Base-by-base conservation (phyloP, 1,140 invertebrate genomes). In the Drosophila mauritiana region DNA sequence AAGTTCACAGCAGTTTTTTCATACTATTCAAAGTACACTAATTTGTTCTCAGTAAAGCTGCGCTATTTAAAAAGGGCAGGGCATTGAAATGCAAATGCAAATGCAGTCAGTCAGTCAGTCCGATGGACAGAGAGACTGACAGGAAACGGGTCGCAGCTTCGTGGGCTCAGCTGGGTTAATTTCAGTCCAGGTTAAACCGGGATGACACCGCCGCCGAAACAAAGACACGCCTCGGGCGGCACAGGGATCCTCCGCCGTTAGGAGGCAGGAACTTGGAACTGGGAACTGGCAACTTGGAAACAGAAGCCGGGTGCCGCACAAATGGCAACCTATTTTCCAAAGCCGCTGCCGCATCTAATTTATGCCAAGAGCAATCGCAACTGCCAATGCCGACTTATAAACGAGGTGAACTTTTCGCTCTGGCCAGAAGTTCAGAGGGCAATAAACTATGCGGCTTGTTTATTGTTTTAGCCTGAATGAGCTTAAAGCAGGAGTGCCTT, bases 361-460 rank as follows among this genome's bases (percentile, higher is more conserved):
- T 88, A 88, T 88, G 84, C 84, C 84, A 88, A 89, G 84, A 76
- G 83, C 83, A 78, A 75, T 65, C 43, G 68, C 74, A 52, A 43
- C 45, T 70, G 74, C 61, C 58, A 74, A 78, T 73, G 83, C 56
- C 62, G 70, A 57, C 69, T 59, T 79, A 63, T 73, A 83, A 89
- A 80, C 73, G 72, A 80, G 72, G 64, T 80, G 57, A 77, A 72
- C 59, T 77, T 53, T 67, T 61, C 37, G 46, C 56, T 37, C n/a
- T 48, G 51, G 12, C 54, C 42, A 62, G 62, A 68, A 89, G 84
- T 88, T 88, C 84, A 88, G 73, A 88, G 84, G 73, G 84, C 84
- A 88, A 88, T 69, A 84, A 88, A 89, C 84, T 70, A 65, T 34
- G 11, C 5, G 10, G 40, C 20, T 70, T 48, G 64, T 70, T 70